Conservation (phyloP, 2,797 vertebrate genomes). For the Alcedo atthis region DNA sequence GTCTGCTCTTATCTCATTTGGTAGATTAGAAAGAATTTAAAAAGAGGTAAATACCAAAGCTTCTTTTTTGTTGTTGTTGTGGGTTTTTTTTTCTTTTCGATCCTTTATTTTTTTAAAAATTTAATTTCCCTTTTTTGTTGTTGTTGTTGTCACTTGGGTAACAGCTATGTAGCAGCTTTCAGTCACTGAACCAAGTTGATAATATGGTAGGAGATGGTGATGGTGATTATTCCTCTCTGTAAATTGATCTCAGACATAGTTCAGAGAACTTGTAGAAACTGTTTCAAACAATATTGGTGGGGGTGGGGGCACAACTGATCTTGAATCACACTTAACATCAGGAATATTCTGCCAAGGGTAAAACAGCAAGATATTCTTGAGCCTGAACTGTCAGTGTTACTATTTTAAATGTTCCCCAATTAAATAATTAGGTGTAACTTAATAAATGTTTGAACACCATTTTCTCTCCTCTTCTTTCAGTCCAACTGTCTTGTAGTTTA, state of each 20-base stretch:
- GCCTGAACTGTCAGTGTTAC: neutral
- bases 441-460: slow-evolving; percentile 74
- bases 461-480: slow-evolving; percentile 43
- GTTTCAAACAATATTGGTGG: neutral
- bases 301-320: neutral
- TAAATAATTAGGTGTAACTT: slow-evolving; percentile 81
- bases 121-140: neutral
- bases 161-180: neutral
- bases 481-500: slow-evolving; percentile 63
- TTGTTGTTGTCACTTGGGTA: neutral
- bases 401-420: slow-evolving; percentile 47
- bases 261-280: neutral
- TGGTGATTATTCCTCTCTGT: neutral
- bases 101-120: neutral
- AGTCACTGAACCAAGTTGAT: neutral
- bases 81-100: too few relatives aligned
- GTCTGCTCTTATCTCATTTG: neutral
- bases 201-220: neutral
- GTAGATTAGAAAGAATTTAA: neutral
- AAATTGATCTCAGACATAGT: neutral
- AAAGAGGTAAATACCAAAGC: slow-evolving; percentile 18
- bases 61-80: neutral
- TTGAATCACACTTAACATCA: neutral
- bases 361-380: neutral
- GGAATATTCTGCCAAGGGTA: neutral